Evolutionary conservation across 2,113 vertebrate species (phyloP).

Genomic region (Tyrannus savana): DNA sequence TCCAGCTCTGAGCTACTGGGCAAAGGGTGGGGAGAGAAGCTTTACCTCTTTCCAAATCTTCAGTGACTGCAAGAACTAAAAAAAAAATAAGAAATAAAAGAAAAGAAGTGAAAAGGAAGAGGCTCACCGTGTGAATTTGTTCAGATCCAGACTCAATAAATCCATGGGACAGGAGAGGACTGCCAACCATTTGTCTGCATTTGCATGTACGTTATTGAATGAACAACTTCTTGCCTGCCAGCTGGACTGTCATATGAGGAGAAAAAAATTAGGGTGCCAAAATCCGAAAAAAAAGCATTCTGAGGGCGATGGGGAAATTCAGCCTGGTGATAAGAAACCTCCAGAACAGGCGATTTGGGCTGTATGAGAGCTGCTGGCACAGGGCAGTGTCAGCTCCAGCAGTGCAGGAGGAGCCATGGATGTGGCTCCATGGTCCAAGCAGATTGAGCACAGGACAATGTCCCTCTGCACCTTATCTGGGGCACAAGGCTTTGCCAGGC

Average conservation of each 20-base stretch:
- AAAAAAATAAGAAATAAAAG: not conserved
- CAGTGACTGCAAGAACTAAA: not conserved
- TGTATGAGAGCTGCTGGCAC: not conserved
- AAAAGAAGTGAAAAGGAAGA: not conserved
- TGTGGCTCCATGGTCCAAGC: accelerated
- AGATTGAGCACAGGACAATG: accelerated
- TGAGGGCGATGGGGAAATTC: not conserved
- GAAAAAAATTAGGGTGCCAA: not conserved
- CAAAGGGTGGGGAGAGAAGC: not conserved
- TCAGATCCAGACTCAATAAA: not conserved
- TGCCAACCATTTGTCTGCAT: not conserved
- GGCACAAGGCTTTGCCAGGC: not conserved
- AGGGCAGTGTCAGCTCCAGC: not conserved
- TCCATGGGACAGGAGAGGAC: not conserved
- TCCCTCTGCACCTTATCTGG: not conserved
- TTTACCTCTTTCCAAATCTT: not conserved
- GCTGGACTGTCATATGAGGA: not conserved
- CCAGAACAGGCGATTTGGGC: not conserved
- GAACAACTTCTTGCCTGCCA: not conserved
- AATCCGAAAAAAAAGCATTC: not conserved
- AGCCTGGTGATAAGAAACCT: not conserved
- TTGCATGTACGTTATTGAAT: not conserved
- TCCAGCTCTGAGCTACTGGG: not conserved
- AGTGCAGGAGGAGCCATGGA: not conserved
- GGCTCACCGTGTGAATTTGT: not conserved